A percentile compares a stretch with the other conserved stretches of the same genome.
Conservation (phyloP, 2,888 invertebrate species). For the Thyatira batis region DNA sequence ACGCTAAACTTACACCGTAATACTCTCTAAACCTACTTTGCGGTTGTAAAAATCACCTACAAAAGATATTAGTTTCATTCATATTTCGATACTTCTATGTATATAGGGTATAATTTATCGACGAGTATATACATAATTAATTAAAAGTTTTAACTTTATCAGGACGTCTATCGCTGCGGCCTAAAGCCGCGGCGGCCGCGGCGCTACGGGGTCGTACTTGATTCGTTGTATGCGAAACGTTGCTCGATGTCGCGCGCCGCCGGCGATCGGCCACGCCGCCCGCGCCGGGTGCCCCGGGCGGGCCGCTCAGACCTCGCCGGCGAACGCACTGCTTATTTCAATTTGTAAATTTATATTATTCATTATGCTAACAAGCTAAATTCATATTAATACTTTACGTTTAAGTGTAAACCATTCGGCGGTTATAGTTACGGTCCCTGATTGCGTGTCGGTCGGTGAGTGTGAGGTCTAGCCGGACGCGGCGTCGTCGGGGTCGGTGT, state of each 20-base stretch:
- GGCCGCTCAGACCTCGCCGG: conserved; percentile 20
- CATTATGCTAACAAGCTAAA: conserved; percentile 75
- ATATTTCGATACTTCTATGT: conserved; percentile 79
- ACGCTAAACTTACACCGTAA: conserved; percentile 73
- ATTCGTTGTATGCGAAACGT: conserved; percentile 83
- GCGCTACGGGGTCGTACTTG: conserved; percentile 77
- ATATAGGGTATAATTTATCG: conserved; percentile 80
- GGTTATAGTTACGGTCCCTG: conserved; percentile 75
- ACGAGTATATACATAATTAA: conserved; percentile 72
- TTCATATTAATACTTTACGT: conserved; percentile 80
- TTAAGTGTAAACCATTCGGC: conserved; percentile 66
- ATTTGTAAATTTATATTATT: conserved; percentile 69
- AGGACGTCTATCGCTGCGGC: conserved; percentile 75
- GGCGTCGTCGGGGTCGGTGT: conserved; percentile 43
- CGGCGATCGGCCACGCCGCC: conserved; percentile 39
- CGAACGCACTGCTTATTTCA: conserved; percentile 55
- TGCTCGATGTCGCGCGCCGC: conserved; percentile 68
- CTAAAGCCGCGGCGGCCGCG: conserved; percentile 58
- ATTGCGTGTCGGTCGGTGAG: conserved; percentile 53
- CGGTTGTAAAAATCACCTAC: conserved; percentile 83
- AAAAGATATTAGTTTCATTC: conserved; percentile 83
- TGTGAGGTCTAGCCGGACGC: conserved; percentile 48
- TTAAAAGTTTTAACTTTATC: conserved; percentile 60
- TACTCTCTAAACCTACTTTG: conserved; percentile 77
- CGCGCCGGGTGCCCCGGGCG: conserved; percentile 39